Conservation (phyloP, 1,140 invertebrate genomes). For the Drosophila pseudoobscura region DNA sequence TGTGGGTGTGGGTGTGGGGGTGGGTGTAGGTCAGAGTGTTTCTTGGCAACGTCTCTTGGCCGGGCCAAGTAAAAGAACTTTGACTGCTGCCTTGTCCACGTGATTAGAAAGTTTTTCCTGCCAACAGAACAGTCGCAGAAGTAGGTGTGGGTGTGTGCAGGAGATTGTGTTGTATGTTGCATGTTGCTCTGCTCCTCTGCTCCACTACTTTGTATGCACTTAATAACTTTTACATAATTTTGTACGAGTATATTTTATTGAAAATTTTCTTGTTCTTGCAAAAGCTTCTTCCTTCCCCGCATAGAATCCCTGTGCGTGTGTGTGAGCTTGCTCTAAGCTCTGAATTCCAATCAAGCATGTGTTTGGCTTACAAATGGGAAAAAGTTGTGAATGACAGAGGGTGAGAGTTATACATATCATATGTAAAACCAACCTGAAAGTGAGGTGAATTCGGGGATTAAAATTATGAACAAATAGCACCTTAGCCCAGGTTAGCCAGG, state of each 20-base stretch:
- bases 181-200: conserved; percentile 58
- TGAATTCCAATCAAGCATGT: conserved; percentile 31
- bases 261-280: conserved; percentile 70
- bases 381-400: conserved; percentile 2
- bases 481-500: too few relatives aligned
- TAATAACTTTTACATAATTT: conserved; percentile 82
- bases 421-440: too few relatives aligned
- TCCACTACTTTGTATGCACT: conserved; percentile 74
- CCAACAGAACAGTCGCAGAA: conserved; percentile 3
- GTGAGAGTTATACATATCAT: too few relatives aligned
- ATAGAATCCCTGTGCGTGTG: conserved; percentile 17
- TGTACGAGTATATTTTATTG: conserved; percentile 69
- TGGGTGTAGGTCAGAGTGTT: conserved; percentile 1
- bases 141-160: conserved; percentile 28
- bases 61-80: conserved; percentile 63
- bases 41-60: conserved; percentile 27
- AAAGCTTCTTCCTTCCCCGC: conserved; percentile 41
- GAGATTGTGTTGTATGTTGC: conserved; percentile 22
- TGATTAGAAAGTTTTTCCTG: conserved; percentile 76
- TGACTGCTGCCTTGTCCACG: conserved; percentile 64
- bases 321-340: not conserved
- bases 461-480: too few relatives aligned
- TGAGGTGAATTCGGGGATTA: too few relatives aligned
- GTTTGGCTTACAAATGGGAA: conserved; percentile 20
- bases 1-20: too few relatives aligned